Base-by-base conservation (phyloP, 2,888 invertebrate species). In the Drosophila melanosoma region DNA sequence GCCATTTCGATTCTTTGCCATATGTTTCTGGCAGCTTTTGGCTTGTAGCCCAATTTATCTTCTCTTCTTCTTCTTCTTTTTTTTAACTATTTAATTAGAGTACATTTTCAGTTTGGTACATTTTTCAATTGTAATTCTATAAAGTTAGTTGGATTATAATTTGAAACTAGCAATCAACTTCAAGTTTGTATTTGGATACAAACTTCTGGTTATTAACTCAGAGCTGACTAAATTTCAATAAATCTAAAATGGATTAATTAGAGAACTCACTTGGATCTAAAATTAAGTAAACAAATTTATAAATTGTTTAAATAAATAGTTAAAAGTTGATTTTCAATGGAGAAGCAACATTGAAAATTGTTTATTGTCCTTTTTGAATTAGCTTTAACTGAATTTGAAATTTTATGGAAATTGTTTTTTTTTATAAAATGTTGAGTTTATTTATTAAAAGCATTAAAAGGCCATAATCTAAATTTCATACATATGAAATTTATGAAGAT, bases 1-100 rank as follows among this genome's bases (percentile, higher is more conserved):
- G n/a, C 51, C 52, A 64, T 51, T 54, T 58, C 66, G 32, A 69
- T 60, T 51, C 10, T 26, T 58, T 49, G 42, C 48, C 82, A 84
- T 82, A 82, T 82, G 84, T 67, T 82, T 64, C 53, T 48, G 45
- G 58, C 57, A 40, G 40, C 56, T 59, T 48, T 59, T 82, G 74
- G 72, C 75, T 23, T 20, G 11, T 5, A 8, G 29, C 67, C 67
- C 20, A 54, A 23, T 56, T 45, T 32, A 11, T 15, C 32, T 49
- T 15, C 1, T 35, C 6, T 29, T 29, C 29, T 17, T 32, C 17
- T 10, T 36, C 20, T 45, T 45, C 0, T 12, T 48, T 26, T 42
- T 12, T 3, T 3, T 20, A 48, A 40, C 32, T 57, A 53, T 76
- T 79, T 59, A 64, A 76, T 78, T 63, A 54, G 69, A 63, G 48